Evolutionary conservation across 1,140 invertebrate species (phyloP).

Genomic region (Drosophila simulans): DNA sequence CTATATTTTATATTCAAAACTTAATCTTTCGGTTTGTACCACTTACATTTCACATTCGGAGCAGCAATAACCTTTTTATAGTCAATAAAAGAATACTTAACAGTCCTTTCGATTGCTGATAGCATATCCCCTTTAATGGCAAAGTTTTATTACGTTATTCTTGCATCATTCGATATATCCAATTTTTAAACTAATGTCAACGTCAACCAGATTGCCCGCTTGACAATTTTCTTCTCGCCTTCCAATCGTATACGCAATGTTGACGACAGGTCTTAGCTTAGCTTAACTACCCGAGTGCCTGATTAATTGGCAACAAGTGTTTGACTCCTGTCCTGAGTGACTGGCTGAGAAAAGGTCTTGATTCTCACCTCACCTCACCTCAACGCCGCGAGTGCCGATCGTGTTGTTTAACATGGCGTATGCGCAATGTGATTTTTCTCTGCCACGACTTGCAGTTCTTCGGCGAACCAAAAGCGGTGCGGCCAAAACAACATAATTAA

Average conservation of each 20-base stretch:
- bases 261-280: conserved; percentile 8
- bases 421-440: conserved; percentile 56
- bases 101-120: too few relatives aligned
- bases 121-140: too few relatives aligned
- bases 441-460: conserved; percentile 67
- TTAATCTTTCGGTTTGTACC: too few relatives aligned
- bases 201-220: background rate
- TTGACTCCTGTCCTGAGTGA: conserved; percentile 32
- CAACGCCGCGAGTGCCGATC: conserved; percentile 25
- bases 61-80: too few relatives aligned
- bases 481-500: conserved; percentile 80
- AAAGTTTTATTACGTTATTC: too few relatives aligned
- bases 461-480: conserved; percentile 62
- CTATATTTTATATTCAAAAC: too few relatives aligned
- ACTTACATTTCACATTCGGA: too few relatives aligned
- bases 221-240: background rate
- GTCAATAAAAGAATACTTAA: too few relatives aligned
- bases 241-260: conserved; percentile 40
- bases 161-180: too few relatives aligned
- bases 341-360: conserved; percentile 50
- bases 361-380: conserved; percentile 53
- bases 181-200: background rate
- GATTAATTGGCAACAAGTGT: conserved; percentile 48
- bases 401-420: conserved; percentile 69
- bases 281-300: conserved; percentile 29